Evolutionary conservation across 1,140 invertebrate genomes (phyloP).

Genomic region (Bombus superbus): DNA sequence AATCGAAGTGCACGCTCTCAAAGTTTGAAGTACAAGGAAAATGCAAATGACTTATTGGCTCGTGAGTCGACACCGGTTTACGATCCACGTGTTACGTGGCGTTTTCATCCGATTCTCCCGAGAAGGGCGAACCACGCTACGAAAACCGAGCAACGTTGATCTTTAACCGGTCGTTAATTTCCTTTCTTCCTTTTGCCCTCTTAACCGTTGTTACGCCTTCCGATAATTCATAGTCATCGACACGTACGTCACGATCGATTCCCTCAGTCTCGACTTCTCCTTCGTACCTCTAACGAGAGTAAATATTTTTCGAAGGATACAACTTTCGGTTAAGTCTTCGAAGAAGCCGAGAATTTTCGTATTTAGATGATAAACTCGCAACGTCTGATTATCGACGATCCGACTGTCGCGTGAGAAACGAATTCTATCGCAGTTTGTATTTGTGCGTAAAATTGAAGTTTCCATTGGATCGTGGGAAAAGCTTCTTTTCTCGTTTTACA

Average conservation of each 20-base stretch:
- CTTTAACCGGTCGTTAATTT: slow-evolving; percentile 27
- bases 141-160: slow-evolving; percentile 34
- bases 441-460: too few species aligned
- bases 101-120: slow-evolving; percentile 30
- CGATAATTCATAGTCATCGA: not conserved
- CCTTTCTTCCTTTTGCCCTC: not conserved
- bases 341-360: too few species aligned
- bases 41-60: slow-evolving; percentile 21
- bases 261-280: not conserved
- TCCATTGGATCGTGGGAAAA: too few species aligned
- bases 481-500: too few species aligned
- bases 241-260: not conserved
- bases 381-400: too few species aligned
- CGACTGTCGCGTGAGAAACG: too few species aligned
- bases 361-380: too few species aligned
- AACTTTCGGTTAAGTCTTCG: too few species aligned
- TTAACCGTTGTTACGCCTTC: slow-evolving; percentile 7
- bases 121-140: not conserved
- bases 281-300: too few species aligned
- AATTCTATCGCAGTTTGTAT: too few species aligned
- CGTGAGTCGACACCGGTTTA: not conserved
- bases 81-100: slow-evolving; percentile 11
- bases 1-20: not conserved
- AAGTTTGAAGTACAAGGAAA: slow-evolving; percentile 7
- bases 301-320: too few species aligned